A percentile compares a stretch with the other conserved stretches of the same genome.
phyloP scores from a whole-genome alignment of 2,797 vertebrate species.

The Neopelma chrysocephalum region DNA sequence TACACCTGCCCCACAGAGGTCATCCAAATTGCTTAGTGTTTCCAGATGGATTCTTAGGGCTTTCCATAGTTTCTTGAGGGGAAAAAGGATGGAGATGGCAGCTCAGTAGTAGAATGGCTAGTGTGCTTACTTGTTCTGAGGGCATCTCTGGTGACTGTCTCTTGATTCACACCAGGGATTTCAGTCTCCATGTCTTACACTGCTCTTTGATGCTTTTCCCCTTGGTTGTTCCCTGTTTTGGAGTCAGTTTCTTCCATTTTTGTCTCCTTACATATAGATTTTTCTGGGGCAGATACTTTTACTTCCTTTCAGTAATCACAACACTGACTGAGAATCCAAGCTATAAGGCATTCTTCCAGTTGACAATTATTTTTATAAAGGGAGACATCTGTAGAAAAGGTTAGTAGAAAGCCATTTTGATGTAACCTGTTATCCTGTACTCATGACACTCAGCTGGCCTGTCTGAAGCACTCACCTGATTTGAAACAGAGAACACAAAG shows the following conservation, averaged over 20 bases:
- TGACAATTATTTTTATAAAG: neutral
- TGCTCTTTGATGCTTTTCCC: neutral
- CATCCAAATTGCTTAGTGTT: neutral
- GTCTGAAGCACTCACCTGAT: neutral
- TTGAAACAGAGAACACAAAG: neutral
- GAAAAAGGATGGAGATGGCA: neutral
- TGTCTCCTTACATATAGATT: too few species aligned
- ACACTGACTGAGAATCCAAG: neutral
- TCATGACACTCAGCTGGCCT: neutral
- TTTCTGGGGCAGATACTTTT: neutral
- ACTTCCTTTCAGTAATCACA: neutral
- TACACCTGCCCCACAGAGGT: neutral
- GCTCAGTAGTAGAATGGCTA: neutral
- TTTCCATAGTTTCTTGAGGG: neutral
- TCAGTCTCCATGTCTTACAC: neutral
- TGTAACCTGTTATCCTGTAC: neutral
- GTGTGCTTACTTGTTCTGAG: neutral
- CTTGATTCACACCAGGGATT: neutral
- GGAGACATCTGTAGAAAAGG: neutral
- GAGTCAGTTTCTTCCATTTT: too few species aligned
- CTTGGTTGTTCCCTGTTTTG: neutral
- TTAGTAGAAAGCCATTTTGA: neutral
- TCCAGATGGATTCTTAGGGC: neutral
- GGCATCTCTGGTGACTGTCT: neutral
- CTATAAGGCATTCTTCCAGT: neutral